phyloP scores from a whole-genome alignment of 2,797 vertebrate species.

The Mycteria americana region DNA sequence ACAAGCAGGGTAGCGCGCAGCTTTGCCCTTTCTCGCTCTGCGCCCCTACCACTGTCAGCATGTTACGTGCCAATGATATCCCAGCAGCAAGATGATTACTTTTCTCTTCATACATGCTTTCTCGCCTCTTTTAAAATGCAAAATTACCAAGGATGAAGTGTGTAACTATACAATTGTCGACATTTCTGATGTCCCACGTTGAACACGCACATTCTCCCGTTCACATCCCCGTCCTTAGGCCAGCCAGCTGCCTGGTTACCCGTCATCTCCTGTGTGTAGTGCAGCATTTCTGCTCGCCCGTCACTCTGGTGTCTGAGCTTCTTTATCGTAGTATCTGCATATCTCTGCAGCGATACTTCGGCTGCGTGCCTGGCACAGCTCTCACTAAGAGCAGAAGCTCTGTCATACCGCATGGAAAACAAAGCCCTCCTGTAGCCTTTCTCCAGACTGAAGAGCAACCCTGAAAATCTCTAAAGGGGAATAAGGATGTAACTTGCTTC shows the following conservation, averaged over 20 bases:
- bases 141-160: neutral
- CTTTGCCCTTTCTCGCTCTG: neutral
- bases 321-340: conserved; percentile 22
- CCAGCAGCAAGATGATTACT: neutral
- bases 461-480: neutral
- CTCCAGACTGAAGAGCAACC: neutral
- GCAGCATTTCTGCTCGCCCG: conserved; percentile 1
- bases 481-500: neutral
- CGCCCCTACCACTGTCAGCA: neutral
- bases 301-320: neutral
- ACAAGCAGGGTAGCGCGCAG: neutral
- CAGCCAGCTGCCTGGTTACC: neutral
- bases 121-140: neutral
- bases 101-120: neutral
- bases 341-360: conserved; percentile 51
- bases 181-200: neutral
- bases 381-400: neutral
- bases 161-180: neutral
- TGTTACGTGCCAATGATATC: neutral
- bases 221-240: neutral
- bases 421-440: neutral
- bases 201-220: rapidly evolving
- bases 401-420: neutral
- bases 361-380: neutral
- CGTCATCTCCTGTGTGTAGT: neutral